Conservation (phyloP, 2,797 vertebrate species). For the Lates japonicus region DNA sequence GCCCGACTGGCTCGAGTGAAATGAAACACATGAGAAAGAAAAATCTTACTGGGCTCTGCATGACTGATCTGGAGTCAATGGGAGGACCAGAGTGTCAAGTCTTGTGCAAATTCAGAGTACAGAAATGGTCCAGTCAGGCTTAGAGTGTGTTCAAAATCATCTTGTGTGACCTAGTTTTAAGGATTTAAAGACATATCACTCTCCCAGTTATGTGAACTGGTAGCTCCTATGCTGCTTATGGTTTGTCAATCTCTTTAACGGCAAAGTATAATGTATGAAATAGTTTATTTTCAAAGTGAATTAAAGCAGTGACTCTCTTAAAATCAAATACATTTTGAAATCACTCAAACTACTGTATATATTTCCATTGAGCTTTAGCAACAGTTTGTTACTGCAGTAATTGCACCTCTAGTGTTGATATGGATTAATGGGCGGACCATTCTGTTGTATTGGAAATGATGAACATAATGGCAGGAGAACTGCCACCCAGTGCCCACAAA, state of each 20-base stretch:
- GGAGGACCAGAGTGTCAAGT: conserved; percentile 37
- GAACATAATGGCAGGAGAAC: conserved; percentile 42
- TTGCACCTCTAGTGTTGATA: conserved; percentile 24
- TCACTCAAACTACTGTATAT: not conserved
- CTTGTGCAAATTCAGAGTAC: conserved; percentile 9
- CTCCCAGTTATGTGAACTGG: conserved; percentile 10
- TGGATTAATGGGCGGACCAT: conserved; percentile 31
- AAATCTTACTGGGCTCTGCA: conserved; percentile 34
- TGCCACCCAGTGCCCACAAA: conserved; percentile 29
- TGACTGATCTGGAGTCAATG: conserved; percentile 44
- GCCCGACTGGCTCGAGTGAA: conserved; percentile 29
- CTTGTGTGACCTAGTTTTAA: conserved; percentile 19
- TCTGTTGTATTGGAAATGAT: conserved; percentile 47
- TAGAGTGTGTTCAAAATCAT: conserved; percentile 31
- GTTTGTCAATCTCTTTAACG: not conserved
- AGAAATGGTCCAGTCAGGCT: conserved; percentile 32
- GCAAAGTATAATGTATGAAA: not conserved
- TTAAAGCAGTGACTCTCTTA: not conserved
- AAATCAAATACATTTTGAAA: not conserved
- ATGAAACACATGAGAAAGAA: conserved; percentile 21
- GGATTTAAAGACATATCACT: conserved; percentile 28
- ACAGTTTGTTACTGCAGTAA: conserved; percentile 12
- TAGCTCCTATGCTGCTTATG: not conserved
- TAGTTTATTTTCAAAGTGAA: conserved; percentile 3
- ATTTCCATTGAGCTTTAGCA: not conserved